Base-by-base conservation (phyloP, 1,140 invertebrate genomes). In the Drosophila setifemur region DNA sequence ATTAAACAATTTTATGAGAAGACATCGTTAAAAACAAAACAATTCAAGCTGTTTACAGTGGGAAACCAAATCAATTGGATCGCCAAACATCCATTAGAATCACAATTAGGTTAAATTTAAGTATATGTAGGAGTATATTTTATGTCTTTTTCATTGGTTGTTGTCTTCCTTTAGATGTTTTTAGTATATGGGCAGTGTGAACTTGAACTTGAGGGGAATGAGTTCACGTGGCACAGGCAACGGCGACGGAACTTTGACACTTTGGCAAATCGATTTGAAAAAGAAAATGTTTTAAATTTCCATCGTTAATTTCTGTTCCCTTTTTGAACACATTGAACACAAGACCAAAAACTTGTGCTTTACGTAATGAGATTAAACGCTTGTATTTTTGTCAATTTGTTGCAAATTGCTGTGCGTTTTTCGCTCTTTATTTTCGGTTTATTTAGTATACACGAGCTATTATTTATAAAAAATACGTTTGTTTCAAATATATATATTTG, bases 321-420 rank as follows among this genome's bases (percentile, higher is more conserved):
- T 53, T 47, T 48, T 47, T 55, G 9, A 5, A 19, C 28, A 58
- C 29, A 42, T 55, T 43, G n/a, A n/a, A n/a, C n/a, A n/a, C n/a
- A n/a, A n/a, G n/a, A n/a, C n/a, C n/a, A n/a, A n/a, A n/a, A n/a
- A n/a, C 21, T 28, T 44, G 37, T 31, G 81, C 63, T 85, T 85
- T 85, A 85, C 81, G 81, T 85, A 85, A 85, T 85, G 81, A 66
- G 58, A 87, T 86, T 85, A 85, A 85, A 86, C 57, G 81, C 63
- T 53, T 73, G 82, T 76, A 86, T 85, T 73, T 86, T 81, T 81
- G 75, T 76, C 72, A 85, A 86, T 86, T 86, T 85, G 75, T 86
- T 85, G 81, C 79, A 86, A 86, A 85, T 85, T 86, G 81, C 86
- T 57, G 58, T 69, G 53, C 60, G 31, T 72, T 67, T 72, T 69